A percentile compares a stretch with the other conserved stretches of the same genome.
Evolutionary conservation across 2,888 invertebrate genomes (phyloP).

Genomic region (Danaus chrysippus): DNA sequence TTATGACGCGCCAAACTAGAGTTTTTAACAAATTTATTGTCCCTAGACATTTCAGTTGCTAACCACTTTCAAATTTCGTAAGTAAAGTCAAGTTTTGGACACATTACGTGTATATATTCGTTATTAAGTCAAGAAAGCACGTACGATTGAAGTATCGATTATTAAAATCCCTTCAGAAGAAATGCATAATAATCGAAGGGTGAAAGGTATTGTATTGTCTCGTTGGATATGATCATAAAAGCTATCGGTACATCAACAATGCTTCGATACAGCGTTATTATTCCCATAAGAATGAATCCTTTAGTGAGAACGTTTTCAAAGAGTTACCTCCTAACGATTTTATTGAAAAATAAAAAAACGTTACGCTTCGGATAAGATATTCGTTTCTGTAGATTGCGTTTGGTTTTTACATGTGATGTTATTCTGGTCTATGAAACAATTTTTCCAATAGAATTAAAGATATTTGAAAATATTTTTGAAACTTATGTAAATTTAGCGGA

Average conservation of each 20-base stretch:
- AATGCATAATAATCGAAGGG: slow-evolving; percentile 20
- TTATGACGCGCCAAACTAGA: slow-evolving; percentile 27
- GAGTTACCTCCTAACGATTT: slow-evolving; percentile 76
- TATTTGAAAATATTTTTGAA: too few species aligned
- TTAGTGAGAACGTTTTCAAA: slow-evolving; percentile 72
- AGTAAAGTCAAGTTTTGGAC: not conserved
- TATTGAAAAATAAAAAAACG: slow-evolving; percentile 47
- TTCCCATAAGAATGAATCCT: slow-evolving; percentile 58
- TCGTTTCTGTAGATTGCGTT: too few species aligned
- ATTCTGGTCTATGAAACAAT: too few species aligned
- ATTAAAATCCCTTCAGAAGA: not conserved
- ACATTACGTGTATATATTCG: not conserved
- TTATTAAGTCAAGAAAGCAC: too few species aligned
- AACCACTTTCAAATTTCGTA: slow-evolving; percentile 9
- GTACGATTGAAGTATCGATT: not conserved
- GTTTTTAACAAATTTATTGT: slow-evolving; percentile 26
- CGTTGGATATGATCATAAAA: slow-evolving; percentile 41
- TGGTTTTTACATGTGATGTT: too few species aligned
- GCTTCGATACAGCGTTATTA: slow-evolving; percentile 51
- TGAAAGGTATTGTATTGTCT: slow-evolving; percentile 28
- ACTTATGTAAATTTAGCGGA: too few species aligned
- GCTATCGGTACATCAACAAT: slow-evolving; percentile 53
- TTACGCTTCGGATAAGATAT: too few species aligned
- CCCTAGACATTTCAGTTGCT: slow-evolving; percentile 21
- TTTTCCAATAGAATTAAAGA: too few species aligned